Evolutionary conservation across 2,888 invertebrate species (phyloP), one percentile per base, ranked within the genome.

Genomic region (Torymus aiolomorphi): DNA sequence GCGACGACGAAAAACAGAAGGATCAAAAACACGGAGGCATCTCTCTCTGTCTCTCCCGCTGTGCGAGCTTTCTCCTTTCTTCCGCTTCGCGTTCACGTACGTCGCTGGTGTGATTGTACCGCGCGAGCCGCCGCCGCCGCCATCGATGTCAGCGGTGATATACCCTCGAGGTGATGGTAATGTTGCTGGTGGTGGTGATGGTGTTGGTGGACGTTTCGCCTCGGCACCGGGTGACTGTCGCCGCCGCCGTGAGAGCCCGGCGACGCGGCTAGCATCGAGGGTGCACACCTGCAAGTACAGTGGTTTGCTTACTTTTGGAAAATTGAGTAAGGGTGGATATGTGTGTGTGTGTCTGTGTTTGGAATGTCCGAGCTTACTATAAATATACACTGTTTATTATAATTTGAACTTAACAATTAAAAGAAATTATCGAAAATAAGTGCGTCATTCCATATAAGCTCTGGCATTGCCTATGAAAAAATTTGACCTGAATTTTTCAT

Each of bases 261-360:
- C 71, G 81, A 79, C 76, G 80, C 71, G 80, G 75, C 82, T 80
- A 74, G 67, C 77, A 74, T 56, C 18, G 69, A 54, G 56, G 54
- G 59, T 52, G 42, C 70, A 56, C 56, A 80, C 62, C 80, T 80
- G 59, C 18, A 31, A 31, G 2, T 3, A 31, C 31, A 31, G 31
- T 31, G 3, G 31, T 31, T 31, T 31, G 31, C 5, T 31, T 31
- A 31, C 31, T 31, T 31, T 31, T 3, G 31, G 5, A 3, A 31
- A 3, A 31, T 20, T 20, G 20, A 20, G 20, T 20, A 20, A 20
- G 20, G 20, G 20, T 20, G 20, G 20, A 20, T 20, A 20, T 20
- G 1, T 20, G 20, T 20, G 20, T 20, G 20, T 20, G 2, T 20
- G 1, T 20, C 1, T 20, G 20, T 20, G 20, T 20, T 20, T 2